phyloP scores from a whole-genome alignment of 2,888 invertebrate genomes.

The Pseudeuparius sepicola region DNA sequence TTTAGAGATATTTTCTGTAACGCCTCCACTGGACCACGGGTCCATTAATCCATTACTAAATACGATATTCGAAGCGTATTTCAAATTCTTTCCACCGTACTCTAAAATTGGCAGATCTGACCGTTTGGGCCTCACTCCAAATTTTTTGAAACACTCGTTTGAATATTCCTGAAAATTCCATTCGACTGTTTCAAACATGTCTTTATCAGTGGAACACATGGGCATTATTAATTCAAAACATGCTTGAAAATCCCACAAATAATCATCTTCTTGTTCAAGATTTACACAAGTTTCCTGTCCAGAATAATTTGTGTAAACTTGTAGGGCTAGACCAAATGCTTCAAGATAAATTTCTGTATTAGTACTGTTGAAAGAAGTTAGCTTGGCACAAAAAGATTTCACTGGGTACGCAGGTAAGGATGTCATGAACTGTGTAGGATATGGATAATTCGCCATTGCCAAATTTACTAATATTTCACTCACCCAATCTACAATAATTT shows the following conservation, averaged over 20 bases:
- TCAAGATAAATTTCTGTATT: constrained; percentile 26
- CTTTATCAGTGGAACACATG: constrained; percentile 59
- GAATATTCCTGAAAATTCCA: constrained; percentile 66
- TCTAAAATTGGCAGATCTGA: constrained; percentile 53
- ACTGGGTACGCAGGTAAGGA: constrained; percentile 82
- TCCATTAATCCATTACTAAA: constrained; percentile 80
- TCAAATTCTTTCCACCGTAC: constrained; percentile 72
- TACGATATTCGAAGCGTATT: constrained; percentile 57
- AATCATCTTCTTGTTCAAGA: constrained; percentile 48
- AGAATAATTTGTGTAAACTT: constrained; percentile 74
- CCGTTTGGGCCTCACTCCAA: constrained; percentile 51
- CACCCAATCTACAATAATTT: constrained; percentile 56
- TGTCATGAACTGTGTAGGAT: constrained; percentile 70
- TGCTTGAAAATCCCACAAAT: constrained; percentile 78
- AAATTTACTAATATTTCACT: constrained; percentile 63
- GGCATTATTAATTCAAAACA: constrained; percentile 98
- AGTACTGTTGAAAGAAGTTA: constrained; percentile 24
- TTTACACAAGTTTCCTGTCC: constrained; percentile 62
- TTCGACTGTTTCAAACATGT: constrained; percentile 70
- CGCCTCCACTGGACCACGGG: constrained; percentile 82
- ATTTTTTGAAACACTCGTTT: constrained; percentile 54
- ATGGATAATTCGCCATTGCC: constrained; percentile 95
- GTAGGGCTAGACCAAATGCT: constrained; percentile 57
- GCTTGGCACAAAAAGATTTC: constrained; percentile 48
- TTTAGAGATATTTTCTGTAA: constrained; percentile 56